These are phyloP conservation scores for Typhlichthys subterraneus DNA, from an alignment of 2,797 vertebrate genomes.

Conservation along the genomic window DNA sequence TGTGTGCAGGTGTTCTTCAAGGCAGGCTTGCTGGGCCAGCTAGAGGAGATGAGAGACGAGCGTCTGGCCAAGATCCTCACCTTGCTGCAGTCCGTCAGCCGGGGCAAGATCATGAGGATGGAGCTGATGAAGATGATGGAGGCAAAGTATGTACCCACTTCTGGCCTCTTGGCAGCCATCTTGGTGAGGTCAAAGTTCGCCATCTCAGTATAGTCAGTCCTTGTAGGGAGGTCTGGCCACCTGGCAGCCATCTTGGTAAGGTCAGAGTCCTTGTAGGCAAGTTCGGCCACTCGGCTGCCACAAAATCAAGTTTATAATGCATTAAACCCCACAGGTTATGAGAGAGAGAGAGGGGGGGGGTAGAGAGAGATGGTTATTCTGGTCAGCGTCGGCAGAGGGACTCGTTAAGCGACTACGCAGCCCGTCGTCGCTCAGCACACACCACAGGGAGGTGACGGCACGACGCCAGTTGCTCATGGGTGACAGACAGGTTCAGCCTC, in stretches of 20 bases:
- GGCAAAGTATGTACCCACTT: constrained; percentile 74
- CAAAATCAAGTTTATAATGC: background rate
- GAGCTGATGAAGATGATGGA: constrained; percentile 82
- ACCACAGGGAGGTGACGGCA: constrained; percentile 37
- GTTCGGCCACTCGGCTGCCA: background rate
- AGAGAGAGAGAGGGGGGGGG: too few relatives aligned
- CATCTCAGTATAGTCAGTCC: background rate
- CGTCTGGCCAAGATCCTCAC: constrained; percentile 89
- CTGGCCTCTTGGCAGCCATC: too few relatives aligned
- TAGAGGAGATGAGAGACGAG: constrained; percentile 90
- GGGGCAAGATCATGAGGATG: constrained; percentile 85
- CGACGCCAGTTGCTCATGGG: constrained; percentile 47
- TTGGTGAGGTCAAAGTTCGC: background rate
- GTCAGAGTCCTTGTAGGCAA: too few relatives aligned
- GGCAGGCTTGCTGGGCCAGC: constrained; percentile 84
- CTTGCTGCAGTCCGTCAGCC: constrained; percentile 86
- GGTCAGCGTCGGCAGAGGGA: background rate
- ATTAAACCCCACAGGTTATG: background rate
- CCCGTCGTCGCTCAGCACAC: constrained; percentile 17
- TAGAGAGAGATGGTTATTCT: background rate
- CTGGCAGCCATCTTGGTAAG: too few relatives aligned
- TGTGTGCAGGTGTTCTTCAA: constrained; percentile 91
- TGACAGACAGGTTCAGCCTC: constrained; percentile 53
- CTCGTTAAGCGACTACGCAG: background rate
- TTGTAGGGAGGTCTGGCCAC: too few relatives aligned